Conservation (phyloP, 2,797 vertebrate genomes). For the Allobates femoralis region DNA sequence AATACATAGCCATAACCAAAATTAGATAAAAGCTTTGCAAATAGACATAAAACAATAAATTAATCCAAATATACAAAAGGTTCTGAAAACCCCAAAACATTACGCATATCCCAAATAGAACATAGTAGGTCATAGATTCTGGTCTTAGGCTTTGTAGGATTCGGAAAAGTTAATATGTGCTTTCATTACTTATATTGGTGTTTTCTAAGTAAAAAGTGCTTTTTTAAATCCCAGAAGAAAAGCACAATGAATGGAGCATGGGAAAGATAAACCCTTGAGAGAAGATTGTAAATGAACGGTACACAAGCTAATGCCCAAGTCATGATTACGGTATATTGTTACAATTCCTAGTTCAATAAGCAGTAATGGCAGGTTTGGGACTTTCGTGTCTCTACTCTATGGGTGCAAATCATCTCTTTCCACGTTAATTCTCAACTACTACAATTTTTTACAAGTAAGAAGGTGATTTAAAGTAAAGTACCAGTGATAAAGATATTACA, state of each 20-base stretch:
- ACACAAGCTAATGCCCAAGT: not conserved
- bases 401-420: slow-evolving; percentile 8
- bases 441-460: not conserved
- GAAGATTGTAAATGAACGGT: not conserved
- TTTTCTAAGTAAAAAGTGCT: not conserved
- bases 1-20: not conserved
- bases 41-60: not conserved
- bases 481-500: not conserved
- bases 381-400: slow-evolving; percentile 16
- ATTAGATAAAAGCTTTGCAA: not conserved
- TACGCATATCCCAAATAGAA: not conserved
- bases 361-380: slow-evolving; percentile 14
- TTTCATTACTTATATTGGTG: not conserved
- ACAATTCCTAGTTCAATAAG: slow-evolving; percentile 15
- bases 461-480: not conserved
- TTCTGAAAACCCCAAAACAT: not conserved
- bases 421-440: slow-evolving; percentile 6
- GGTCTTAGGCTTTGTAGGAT: not conserved
- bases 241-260: not conserved
- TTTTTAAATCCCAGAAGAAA: not conserved
- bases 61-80: not conserved
- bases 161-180: not conserved
- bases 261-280: not conserved
- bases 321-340: slow-evolving; percentile 12
- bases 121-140: not conserved